A percentile compares a stretch with the other conserved stretches of the same genome.
Evolutionary conservation across 2,797 vertebrate species (phyloP).

Genomic region (Chelonia mydas): DNA sequence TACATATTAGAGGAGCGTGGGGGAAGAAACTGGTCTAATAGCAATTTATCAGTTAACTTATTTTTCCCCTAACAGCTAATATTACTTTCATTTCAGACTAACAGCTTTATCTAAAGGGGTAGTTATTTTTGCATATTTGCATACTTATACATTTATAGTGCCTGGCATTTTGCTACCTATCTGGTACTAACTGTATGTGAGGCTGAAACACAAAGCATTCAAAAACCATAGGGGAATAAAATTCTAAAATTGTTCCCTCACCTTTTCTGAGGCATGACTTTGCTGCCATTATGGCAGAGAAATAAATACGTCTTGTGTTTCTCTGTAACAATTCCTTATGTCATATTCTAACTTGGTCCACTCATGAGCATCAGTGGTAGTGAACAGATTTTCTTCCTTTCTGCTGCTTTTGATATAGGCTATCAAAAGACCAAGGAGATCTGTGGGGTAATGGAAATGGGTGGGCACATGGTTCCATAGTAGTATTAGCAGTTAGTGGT

Average conservation of each 20-base stretch:
- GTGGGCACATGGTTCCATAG: neutral
- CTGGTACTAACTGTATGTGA: neutral
- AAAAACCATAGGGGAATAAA: neutral
- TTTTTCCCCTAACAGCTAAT: rapidly evolving
- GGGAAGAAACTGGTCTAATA: neutral
- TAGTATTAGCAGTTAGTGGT: neutral
- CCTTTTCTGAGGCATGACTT: neutral
- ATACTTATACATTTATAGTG: neutral
- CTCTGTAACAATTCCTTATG: neutral
- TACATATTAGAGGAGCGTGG: rapidly evolving
- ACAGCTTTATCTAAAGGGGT: neutral
- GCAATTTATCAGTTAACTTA: rapidly evolving
- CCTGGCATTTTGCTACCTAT: neutral
- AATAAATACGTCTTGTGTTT: neutral
- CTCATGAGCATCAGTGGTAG: neutral
- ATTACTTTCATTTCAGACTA: neutral
- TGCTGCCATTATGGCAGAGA: neutral
- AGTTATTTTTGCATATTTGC: neutral
- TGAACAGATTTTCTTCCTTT: neutral
- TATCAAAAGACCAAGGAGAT: neutral
- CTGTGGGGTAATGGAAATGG: neutral
- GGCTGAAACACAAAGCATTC: neutral
- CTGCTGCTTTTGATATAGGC: neutral
- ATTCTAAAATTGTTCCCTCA: neutral
- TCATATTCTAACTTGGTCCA: neutral